Evolutionary conservation across 2,888 invertebrate genomes (phyloP), one percentile per base, ranked within the genome.

Genomic region (Nowickia ferox): DNA sequence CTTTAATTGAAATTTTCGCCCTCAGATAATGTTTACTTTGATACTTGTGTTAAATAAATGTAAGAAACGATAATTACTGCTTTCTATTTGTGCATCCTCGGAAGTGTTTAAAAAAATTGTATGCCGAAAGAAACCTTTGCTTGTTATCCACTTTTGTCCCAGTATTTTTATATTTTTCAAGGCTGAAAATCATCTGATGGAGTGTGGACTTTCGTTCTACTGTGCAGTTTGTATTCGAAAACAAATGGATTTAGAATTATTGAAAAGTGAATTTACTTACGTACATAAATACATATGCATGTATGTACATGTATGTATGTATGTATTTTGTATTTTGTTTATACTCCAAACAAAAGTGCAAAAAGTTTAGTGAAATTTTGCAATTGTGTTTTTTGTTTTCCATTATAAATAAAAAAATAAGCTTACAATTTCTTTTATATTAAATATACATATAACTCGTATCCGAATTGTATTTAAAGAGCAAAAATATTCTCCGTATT

Each of bases 251-350:
- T 61, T 61, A 74, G 61, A 40, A 17, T 51, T 48, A 48, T 59
- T 61, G 8, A 74, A 40, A 72, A 61, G 9, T 38, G 19, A 48
- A 61, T 72, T 17, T 51, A n/a, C n/a, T n/a, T n/a, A n/a, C n/a
- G n/a, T n/a, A n/a, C n/a, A n/a, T n/a, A n/a, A n/a, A n/a, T n/a
- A n/a, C n/a, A n/a, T 3, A 30, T 4, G 4, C 4, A 30, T 30
- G 2, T 4, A 2, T 4, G 2, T 30, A 19, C n/a, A 30, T 30
- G 30, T 3, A 30, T 4, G 4, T 30, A 30, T 30, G 2, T 4
- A 2, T 4, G 2, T 30, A 19, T 17, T 72, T 3, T 5, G 48
- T n/a, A 19, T 38, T 48, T 13, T 72, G n/a, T 61, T 57, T 48
- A 48, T 51, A 51, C 2, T 6, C 0, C 22, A 51, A 44, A 1